Conservation (phyloP, 2,888 invertebrate genomes). For the Laothoe populi region DNA sequence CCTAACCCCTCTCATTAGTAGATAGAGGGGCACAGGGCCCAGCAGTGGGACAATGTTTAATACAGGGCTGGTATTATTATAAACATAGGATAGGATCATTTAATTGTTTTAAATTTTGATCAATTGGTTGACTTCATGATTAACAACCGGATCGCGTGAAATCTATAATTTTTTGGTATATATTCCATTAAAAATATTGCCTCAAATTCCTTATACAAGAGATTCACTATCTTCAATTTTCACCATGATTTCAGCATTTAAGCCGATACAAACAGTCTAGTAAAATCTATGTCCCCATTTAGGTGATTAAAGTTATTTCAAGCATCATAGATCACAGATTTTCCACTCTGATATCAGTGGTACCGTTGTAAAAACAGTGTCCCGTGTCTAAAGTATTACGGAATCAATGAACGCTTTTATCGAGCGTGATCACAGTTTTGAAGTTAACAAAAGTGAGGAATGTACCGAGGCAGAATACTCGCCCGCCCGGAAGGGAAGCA, state of each 20-base stretch:
- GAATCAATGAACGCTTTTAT: slow-evolving; percentile 54
- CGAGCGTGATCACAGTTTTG: slow-evolving; percentile 56
- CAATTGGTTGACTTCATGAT: background rate
- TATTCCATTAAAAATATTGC: background rate
- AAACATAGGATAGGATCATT: background rate
- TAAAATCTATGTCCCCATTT: slow-evolving; percentile 18
- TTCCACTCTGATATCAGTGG: slow-evolving; percentile 29
- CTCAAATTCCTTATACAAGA: slow-evolving; percentile 2
- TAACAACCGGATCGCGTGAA: background rate
- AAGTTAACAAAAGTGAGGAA: slow-evolving; percentile 64
- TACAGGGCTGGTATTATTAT: too few species aligned
- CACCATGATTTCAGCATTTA: background rate
- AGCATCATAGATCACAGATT: slow-evolving; percentile 49
- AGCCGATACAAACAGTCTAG: slow-evolving; percentile 17
- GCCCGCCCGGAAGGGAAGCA: slow-evolving; percentile 52
- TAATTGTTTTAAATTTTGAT: background rate
- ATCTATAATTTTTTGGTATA: background rate
- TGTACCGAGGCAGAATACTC: slow-evolving; percentile 56
- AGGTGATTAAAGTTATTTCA: slow-evolving; percentile 36
- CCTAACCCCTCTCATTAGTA: too few species aligned
- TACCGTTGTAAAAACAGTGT: slow-evolving; percentile 49
- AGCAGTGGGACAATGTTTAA: too few species aligned
- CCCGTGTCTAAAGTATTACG: slow-evolving; percentile 53
- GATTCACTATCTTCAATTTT: background rate
- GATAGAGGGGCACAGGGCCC: too few species aligned